Conservation (phyloP, 2,797 vertebrate species). For the Glyptemys insculpta region DNA sequence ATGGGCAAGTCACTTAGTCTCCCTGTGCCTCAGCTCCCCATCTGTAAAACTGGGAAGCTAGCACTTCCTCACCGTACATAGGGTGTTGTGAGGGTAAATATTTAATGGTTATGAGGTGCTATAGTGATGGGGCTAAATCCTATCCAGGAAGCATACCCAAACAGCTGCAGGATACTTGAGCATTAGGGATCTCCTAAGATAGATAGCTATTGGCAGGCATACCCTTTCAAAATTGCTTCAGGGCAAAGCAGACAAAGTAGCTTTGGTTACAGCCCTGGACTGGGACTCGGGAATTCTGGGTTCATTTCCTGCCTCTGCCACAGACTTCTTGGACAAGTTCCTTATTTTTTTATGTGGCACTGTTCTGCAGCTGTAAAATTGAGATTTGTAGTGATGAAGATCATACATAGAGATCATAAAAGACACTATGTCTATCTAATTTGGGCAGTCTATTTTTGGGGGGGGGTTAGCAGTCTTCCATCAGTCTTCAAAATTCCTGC, state of each 20-base stretch:
- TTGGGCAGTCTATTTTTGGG: neutral
- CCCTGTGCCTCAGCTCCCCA: too few relatives aligned
- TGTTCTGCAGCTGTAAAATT: neutral
- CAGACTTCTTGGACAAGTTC: neutral
- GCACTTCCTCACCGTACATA: too few relatives aligned
- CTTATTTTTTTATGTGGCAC: too few relatives aligned
- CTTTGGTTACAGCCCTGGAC: neutral
- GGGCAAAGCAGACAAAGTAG: neutral
- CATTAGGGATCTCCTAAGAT: neutral
- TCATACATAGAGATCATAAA: neutral
- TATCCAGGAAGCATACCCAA: neutral
- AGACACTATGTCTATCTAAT: neutral
- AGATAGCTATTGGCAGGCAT: neutral
- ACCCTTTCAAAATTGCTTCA: neutral
- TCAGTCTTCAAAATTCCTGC: neutral
- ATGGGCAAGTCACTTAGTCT: too few relatives aligned
- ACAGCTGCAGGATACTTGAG: neutral
- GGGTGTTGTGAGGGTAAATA: too few relatives aligned
- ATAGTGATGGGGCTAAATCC: neutral
- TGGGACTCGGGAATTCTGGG: neutral
- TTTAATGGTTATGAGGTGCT: too few relatives aligned
- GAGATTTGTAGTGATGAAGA: neutral
- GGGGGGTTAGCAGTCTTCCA: neutral
- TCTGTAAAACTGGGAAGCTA: too few relatives aligned
- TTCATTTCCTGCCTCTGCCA: neutral